Percentiles rank a stretch among this genome's conserved stretches.
Evolutionary conservation across 2,113 vertebrate species (phyloP).

Genomic region (Elanoides forficatus): DNA sequence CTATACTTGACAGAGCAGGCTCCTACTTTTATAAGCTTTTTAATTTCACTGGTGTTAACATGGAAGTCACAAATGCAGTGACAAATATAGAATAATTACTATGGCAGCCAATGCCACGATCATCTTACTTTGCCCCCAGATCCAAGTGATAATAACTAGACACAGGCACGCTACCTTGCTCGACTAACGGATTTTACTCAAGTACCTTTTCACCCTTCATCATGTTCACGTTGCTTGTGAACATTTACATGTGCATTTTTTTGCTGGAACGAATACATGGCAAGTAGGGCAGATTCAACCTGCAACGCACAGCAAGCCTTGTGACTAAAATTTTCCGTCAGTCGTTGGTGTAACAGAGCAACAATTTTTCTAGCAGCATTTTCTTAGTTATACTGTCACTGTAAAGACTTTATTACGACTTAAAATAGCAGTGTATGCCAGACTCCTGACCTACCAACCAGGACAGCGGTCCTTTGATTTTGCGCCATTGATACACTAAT

Average conservation of each 20-base stretch:
- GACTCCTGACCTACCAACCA: constrained; percentile 19
- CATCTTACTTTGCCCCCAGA: neutral
- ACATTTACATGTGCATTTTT: neutral
- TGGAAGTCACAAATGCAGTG: neutral
- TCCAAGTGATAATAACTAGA: neutral
- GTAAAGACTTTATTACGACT: neutral
- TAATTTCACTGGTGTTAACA: neutral
- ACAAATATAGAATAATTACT: neutral
- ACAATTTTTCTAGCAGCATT: neutral
- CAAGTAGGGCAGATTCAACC: neutral
- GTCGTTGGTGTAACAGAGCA: neutral
- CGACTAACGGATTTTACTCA: neutral
- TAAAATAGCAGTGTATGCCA: constrained; percentile 31
- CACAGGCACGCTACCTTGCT: neutral
- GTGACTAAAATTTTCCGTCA: neutral
- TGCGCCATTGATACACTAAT: constrained; percentile 3
- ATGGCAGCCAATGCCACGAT: neutral
- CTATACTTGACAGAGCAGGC: neutral
- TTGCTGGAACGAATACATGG: neutral
- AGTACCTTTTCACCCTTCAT: neutral
- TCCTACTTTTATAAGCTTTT: neutral
- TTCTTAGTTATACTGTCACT: neutral
- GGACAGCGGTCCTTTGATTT: constrained; percentile 24
- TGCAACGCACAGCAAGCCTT: neutral
- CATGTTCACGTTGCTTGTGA: neutral